A percentile compares a stretch with the other conserved stretches of the same genome.
Conservation (phyloP, 2,797 vertebrate species). For the Naso thynnoides region DNA sequence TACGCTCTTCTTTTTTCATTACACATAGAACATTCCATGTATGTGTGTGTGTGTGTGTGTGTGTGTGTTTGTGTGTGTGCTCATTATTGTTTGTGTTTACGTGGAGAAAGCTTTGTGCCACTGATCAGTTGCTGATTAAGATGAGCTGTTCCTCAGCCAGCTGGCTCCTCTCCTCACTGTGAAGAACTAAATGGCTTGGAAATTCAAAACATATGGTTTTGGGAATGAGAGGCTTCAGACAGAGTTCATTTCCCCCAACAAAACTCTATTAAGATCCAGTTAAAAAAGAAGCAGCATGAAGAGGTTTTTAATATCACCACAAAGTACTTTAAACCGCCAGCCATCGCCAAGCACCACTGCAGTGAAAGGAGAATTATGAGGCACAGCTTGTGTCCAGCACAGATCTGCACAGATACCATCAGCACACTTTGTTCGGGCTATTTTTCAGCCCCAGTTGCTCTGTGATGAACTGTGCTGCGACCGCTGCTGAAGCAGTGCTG, state of each 20-base stretch:
- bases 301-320: not conserved
- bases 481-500: constrained; percentile 13
- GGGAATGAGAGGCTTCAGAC: constrained; percentile 9
- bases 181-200: constrained; percentile 16
- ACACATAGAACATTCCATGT: not conserved
- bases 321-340: constrained; percentile 11
- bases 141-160: constrained; percentile 5
- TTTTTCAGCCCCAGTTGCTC: constrained; percentile 20
- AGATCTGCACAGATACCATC: constrained; percentile 32
- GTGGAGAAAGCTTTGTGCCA: constrained; percentile 3
- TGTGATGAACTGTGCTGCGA: constrained; percentile 3
- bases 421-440: constrained; percentile 32
- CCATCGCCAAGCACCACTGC: not conserved
- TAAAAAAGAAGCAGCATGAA: not conserved
- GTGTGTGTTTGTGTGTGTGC: constrained; percentile 3
- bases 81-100: constrained; percentile 15
- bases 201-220: constrained; percentile 4
- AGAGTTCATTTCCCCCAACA: not conserved
- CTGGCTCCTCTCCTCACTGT: constrained; percentile 9
- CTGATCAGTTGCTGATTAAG: constrained; percentile 6
- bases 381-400: constrained; percentile 12
- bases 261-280: constrained; percentile 14
- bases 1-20: not conserved
- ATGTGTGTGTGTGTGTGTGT: constrained; percentile 13
- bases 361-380: constrained; percentile 22